Base-by-base conservation (phyloP, 1,140 invertebrate genomes). In the Calephelis nemesis region DNA sequence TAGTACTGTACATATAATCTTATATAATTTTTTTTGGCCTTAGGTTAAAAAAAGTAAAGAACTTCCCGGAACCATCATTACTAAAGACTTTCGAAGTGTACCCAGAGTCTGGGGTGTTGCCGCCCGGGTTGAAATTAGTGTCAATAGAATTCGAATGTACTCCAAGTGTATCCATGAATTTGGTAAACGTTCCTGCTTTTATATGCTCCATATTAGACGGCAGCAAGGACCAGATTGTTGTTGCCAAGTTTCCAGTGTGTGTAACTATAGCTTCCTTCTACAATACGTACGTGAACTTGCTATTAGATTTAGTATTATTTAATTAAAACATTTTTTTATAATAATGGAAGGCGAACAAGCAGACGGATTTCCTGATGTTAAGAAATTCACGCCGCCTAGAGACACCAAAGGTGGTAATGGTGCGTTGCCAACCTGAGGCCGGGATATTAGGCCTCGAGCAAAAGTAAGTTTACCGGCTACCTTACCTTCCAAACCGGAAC, bases 211-310 rank as follows among this genome's bases (percentile, higher is more conserved):
- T 91, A 58, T 70, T 91, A 40, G 89, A 91, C 65, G 84, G 85
- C 42, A 89, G 81, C 62, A 87, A 83, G 67, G 76, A 87, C 19
- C 89, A 91, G 74, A 79, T 89, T n/a, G 84, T 91, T 7, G 87
- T 91, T 19, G 87, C 89, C 1, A 89, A 88, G 71, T 91, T 90
- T 67, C 89, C 87, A 9, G 78, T 91, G 9, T 86, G 82, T 67
- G 75, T 90, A 7, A 88, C 84, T 1, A 90, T 91, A 52, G 85
- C 87, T 15, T 90, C 86, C 0, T 90, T 90, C 72, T 91, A 91
- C 68, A 91, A 91, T 54, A 90, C 89, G 89, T 91, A 75, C 77
- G 89, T 67, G 15, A 42, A 9, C 13, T 47, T 70, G 6, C 42
- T 8, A 7, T 64, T 45, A 1, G 0, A 30, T 30, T 30, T 62